Evolutionary conservation across 2,113 vertebrate species (phyloP).

Genomic region (Cettia cetti): DNA sequence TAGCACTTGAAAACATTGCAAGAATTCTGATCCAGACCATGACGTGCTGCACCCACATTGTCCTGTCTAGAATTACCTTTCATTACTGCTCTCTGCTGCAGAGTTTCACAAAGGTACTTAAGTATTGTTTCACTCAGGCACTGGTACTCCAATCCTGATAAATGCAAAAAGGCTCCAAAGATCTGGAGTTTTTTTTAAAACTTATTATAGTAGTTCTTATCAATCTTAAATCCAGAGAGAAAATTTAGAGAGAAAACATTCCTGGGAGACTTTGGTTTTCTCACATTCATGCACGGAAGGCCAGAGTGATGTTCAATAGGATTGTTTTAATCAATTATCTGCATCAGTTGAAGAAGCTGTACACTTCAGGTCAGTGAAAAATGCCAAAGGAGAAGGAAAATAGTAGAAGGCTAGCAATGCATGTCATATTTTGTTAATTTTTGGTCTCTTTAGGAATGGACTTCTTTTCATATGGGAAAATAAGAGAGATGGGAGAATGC

Average conservation of each 20-base stretch:
- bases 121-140: not conserved
- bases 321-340: not conserved
- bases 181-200: not conserved
- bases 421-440: not conserved
- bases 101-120: not conserved
- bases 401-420: not conserved
- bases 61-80: not conserved
- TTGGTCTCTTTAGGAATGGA: not conserved
- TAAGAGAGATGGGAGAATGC: not conserved
- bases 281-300: not conserved
- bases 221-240: not conserved
- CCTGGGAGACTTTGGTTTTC: not conserved
- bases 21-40: not conserved
- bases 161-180: not conserved
- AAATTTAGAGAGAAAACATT: not conserved
- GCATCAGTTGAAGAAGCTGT: not conserved
- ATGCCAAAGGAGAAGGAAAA: not conserved
- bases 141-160: not conserved
- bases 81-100: not conserved
- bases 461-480: not conserved
- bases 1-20: not conserved
- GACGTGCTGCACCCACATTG: not conserved
- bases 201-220: not conserved
- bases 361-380: not conserved
- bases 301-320: not conserved